Evolutionary conservation across 2,113 vertebrate species (phyloP).

Genomic region (Anser brachyrhynchus): DNA sequence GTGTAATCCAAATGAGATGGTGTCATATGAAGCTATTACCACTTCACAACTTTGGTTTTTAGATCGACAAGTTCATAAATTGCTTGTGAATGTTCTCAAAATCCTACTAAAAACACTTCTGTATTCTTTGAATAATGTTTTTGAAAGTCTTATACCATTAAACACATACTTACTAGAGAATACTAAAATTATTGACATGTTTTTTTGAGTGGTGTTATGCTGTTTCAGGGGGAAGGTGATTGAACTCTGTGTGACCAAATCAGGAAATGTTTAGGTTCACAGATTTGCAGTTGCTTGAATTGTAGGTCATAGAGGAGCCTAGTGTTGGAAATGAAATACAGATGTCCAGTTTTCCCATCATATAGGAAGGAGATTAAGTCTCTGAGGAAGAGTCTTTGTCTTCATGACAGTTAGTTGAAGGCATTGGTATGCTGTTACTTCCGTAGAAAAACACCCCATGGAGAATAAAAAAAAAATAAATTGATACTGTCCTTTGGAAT

Average conservation of each 20-base stretch:
- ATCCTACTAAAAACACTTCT: background rate
- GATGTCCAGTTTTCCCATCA: background rate
- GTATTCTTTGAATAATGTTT: conserved; percentile 16
- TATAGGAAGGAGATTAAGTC: background rate
- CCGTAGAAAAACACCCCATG: background rate
- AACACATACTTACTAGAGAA: background rate
- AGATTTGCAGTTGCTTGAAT: background rate
- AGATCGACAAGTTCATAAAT: background rate
- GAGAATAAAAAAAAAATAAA: background rate
- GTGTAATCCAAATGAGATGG: background rate
- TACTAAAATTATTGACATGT: background rate
- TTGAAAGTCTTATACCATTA: conserved; percentile 22
- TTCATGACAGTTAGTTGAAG: background rate
- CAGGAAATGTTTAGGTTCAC: background rate
- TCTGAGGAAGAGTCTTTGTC: background rate
- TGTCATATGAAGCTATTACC: background rate
- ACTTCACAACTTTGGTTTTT: background rate
- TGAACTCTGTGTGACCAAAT: background rate
- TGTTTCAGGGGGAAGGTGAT: background rate
- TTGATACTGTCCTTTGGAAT: background rate
- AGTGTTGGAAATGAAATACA: background rate
- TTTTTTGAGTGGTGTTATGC: background rate
- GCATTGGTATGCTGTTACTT: background rate
- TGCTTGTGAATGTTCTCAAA: conserved; percentile 16
- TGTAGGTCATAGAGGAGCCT: background rate